Evolutionary conservation across 2,888 invertebrate genomes (phyloP), one percentile per base, ranked within the genome.

Genomic region (Megaustenia siamemsis): DNA sequence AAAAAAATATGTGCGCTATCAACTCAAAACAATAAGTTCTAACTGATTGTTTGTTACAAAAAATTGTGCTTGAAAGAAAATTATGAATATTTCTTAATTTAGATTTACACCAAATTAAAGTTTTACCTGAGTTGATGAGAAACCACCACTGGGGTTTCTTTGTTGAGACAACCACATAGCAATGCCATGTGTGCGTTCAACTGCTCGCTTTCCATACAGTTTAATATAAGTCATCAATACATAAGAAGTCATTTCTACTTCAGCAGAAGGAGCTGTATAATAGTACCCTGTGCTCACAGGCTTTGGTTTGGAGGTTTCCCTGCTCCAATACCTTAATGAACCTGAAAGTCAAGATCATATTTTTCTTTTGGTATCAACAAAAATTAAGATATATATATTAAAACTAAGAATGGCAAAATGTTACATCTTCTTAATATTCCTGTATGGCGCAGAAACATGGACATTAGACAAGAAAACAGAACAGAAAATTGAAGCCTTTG

Each of bases 231-330:
- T 96, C 83, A 98, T 95, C 83, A 99, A 94, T 0, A 96, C 97
- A 94, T 98, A 99, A 0, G 98, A 96, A 0, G 98, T 98, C 89
- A 97, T 97, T 93, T 97, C 97, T 6, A 98, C 96, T 89, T 97
- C 96, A 0, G 96, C 95, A 0, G 97, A 96, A 86, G 96, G 95
- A 0, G 97, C 96, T 86, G 96, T 94, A 63, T 95, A 94, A 89
- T 91, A 86, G 77, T 83, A 88, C 89, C 90, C 88, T 87, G 90
- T 75, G 73, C 85, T 87, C 53, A 79, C 84, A 12, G 84, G 75
- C 6, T 86, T 86, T 60, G 87, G 87, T 38, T 75, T 53, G 63
- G 83, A 8, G 80, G 87, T 49, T 85, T 85, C 80, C 87, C 89
- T 81, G 89, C 84, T 66, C 98, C 98, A 98, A 96, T 97, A 97